Evolutionary conservation across 2,797 vertebrate species (phyloP), one percentile per base, ranked within the genome.

Genomic region (Crocodylus rhombifer): DNA sequence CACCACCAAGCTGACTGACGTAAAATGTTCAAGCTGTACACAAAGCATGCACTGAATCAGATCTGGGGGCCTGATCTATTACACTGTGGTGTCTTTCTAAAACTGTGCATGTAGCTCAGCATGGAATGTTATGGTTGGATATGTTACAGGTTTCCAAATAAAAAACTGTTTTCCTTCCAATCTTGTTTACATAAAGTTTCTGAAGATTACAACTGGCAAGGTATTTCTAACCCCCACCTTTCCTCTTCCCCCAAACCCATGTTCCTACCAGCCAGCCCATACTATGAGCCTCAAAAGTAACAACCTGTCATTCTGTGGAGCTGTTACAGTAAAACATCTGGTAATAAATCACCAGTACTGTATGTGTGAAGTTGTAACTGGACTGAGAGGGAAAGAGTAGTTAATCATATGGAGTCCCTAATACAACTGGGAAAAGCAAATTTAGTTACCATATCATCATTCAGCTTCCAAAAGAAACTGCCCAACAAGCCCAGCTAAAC

Each of bases 81-180:
- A 93, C 97, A 97, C 96, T 97, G 94, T 96, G 86, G 89, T 95
- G 93, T 97, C 97, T 98, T 98, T 98, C 97, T 98, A 90, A 97
- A 97, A 95, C 92, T 81, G 88, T 96, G 77, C 57, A 1, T 62
- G 94, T 67, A 94, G 94, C 96, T 92, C 95, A 90, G 95, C 90
- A 85, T 91, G 96, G 92, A 97, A 90, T 98, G 98, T 98, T 98
- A 97, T 98, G 95, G 95, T 97, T 98, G 98, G 98, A 97, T 20
- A 26, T 58, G 8, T 61, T 95, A 97, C 97, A 98, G 96, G 92
- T 97, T 97, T 98, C 97, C 92, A 93, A 97, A 97, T 91, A 71
- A 91, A 65, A 95, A 80, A 92, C 96, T 97, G 96, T 97, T 97
- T 98, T 98, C 96, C 97, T 97, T 98, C 96, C 96, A 96, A 85